Evolutionary conservation across 2,113 vertebrate genomes (phyloP).

Genomic region (Equus przewalskii): DNA sequence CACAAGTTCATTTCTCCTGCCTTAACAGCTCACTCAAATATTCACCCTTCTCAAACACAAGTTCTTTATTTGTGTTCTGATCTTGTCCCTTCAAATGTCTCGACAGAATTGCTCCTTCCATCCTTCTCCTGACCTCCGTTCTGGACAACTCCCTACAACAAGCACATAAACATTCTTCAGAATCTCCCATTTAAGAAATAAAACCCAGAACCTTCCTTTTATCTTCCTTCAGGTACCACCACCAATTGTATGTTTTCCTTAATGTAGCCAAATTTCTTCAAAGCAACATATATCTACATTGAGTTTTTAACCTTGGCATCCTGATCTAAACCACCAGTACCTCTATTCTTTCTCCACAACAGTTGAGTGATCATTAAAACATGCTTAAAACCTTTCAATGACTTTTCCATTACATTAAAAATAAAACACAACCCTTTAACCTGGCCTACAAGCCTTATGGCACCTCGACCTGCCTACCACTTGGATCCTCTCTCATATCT

Average conservation of each 20-base stretch:
- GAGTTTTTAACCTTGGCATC: background rate
- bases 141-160: too few relatives aligned
- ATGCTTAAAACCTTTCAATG: background rate
- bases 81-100: too few relatives aligned
- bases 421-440: background rate
- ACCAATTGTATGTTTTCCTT: background rate
- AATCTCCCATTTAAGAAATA: background rate
- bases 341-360: background rate
- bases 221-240: background rate
- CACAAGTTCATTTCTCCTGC: too few relatives aligned
- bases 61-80: too few relatives aligned
- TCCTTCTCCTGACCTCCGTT: too few relatives aligned
- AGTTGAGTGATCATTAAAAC: background rate
- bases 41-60: too few relatives aligned
- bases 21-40: too few relatives aligned
- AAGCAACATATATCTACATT: background rate
- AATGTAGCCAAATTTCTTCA: background rate
- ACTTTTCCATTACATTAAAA: constrained; percentile 10
- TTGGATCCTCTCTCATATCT: background rate
- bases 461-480: background rate
- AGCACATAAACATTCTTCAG: background rate
- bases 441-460: background rate
- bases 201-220: background rate
- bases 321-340: background rate
- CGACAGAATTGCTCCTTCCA: too few relatives aligned